Evolutionary conservation across 1,140 invertebrate genomes (phyloP).

Genomic region (Hirudo medicinalis): DNA sequence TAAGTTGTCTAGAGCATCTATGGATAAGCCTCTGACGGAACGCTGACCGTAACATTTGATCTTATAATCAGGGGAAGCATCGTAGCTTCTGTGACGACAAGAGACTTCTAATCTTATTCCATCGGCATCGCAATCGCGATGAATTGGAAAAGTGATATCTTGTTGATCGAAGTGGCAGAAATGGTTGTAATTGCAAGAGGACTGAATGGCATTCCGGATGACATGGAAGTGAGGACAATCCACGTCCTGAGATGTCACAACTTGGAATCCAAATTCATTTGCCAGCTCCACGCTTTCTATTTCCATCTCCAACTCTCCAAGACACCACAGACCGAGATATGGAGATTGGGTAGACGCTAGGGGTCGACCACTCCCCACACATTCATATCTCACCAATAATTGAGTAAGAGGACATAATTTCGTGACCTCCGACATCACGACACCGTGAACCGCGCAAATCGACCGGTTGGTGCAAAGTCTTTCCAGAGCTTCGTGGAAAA

Average conservation of each 20-base stretch:
- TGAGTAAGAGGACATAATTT: slow-evolving; percentile 3
- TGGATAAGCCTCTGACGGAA: neutral
- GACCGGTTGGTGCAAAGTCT: neutral
- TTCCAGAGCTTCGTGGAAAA: neutral
- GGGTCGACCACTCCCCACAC: neutral
- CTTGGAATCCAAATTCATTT: neutral
- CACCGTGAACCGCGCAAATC: neutral
- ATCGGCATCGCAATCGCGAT: too few species aligned
- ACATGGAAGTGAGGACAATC: neutral
- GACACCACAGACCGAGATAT: neutral
- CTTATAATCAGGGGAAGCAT: neutral
- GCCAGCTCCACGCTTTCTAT: neutral
- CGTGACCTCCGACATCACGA: neutral
- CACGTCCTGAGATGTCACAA: neutral
- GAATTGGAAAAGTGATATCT: too few species aligned
- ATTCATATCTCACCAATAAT: neutral
- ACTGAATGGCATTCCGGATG: neutral
- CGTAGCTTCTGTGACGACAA: too few species aligned
- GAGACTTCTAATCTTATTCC: too few species aligned
- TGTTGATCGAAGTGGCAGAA: too few species aligned
- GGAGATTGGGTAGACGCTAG: neutral
- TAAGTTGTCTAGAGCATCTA: neutral
- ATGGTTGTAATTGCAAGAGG: neutral
- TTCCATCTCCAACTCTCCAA: neutral
- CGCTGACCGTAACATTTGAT: neutral